A percentile compares a stretch with the other conserved stretches of the same genome.
These are phyloP conservation scores for Erinaceus europaeus DNA, from an alignment of 2,113 vertebrate genomes.

Conservation along the genomic window DNA sequence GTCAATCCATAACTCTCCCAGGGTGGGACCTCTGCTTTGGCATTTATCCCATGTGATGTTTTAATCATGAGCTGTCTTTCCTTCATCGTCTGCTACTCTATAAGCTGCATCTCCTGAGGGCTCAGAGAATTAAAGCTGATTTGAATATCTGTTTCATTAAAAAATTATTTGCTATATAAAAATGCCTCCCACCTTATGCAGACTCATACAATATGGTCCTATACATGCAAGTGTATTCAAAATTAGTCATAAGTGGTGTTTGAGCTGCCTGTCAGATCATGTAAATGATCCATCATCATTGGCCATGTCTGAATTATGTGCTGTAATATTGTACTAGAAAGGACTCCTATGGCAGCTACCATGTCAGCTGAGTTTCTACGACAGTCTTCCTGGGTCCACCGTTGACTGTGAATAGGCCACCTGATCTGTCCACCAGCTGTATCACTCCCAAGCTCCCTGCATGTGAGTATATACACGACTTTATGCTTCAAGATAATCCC, in stretches of 20 bases:
- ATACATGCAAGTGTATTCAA: background rate
- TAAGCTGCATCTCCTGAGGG: background rate
- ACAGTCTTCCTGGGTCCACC: background rate
- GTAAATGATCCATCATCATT: background rate
- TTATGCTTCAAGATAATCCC: background rate
- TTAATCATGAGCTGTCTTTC: constrained; percentile 42
- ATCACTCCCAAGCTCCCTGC: background rate
- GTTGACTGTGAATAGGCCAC: background rate
- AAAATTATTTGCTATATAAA: constrained; percentile 6
- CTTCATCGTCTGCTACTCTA: constrained; percentile 8
- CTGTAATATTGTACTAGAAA: background rate
- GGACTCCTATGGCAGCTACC: background rate
- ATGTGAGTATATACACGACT: background rate
- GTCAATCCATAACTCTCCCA: constrained; percentile 36
- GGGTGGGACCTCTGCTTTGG: constrained; percentile 34
- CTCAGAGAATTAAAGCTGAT: background rate
- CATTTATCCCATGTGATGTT: constrained; percentile 22
- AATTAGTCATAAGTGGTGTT: background rate
- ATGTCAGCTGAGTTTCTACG: background rate
- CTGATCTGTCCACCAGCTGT: background rate
- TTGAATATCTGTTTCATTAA: constrained; percentile 44
- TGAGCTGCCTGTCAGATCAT: background rate
- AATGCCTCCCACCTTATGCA: background rate
- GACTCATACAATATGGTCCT: background rate
- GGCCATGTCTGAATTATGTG: background rate